Evolutionary conservation across 2,797 vertebrate genomes (phyloP).

Genomic region (Mycteria americana): DNA sequence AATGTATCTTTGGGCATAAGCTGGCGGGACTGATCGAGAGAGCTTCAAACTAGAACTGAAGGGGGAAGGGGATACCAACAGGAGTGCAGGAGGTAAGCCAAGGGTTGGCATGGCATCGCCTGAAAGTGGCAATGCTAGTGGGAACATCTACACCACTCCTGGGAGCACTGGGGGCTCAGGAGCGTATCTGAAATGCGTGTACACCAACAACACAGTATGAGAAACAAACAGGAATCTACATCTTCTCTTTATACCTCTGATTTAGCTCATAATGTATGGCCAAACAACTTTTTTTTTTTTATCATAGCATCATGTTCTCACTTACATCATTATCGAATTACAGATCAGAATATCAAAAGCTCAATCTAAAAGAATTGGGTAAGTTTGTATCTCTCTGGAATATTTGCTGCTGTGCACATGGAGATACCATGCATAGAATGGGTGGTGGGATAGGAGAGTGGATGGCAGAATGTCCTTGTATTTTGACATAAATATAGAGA

Average conservation of each 20-base stretch:
- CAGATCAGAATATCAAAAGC: background rate
- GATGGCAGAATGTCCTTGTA: slow-evolving; percentile 4
- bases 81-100: background rate
- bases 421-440: background rate
- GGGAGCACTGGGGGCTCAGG: background rate
- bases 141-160: background rate
- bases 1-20: background rate
- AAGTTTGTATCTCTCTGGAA: background rate
- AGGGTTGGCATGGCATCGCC: background rate
- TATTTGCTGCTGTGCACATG: slow-evolving; percentile 1
- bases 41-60: background rate
- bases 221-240: background rate
- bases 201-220: accelerated
- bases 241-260: slow-evolving; percentile 6
- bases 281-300: background rate
- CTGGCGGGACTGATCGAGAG: background rate
- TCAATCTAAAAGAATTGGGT: slow-evolving; percentile 1
- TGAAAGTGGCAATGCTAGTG: background rate
- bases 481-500: slow-evolving; percentile 6
- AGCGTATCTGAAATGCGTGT: background rate
- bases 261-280: slow-evolving; percentile 14
- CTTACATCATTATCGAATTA: background rate
- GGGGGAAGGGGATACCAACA: background rate
- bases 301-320: background rate
- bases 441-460: background rate